Evolutionary conservation across 1,140 invertebrate genomes (phyloP).

Genomic region (Trichomalopsis sarcophagae): DNA sequence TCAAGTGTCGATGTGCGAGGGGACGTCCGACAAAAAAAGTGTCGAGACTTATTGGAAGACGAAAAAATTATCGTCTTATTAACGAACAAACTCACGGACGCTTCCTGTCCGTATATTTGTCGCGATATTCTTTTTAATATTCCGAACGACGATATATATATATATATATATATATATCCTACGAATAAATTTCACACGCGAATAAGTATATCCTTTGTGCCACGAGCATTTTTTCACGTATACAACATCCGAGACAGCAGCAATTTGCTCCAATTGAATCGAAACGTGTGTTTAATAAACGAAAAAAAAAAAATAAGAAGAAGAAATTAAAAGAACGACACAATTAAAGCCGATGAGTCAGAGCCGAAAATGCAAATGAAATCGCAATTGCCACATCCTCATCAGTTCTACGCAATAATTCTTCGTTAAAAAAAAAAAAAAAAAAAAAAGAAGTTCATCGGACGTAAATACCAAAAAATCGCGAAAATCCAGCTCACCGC

Average conservation of each 20-base stretch:
- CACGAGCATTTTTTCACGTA: not conserved
- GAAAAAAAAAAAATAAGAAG: not conserved
- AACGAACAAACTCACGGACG: not conserved
- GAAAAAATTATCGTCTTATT: not conserved
- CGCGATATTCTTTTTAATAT: not conserved
- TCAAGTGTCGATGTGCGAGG: not conserved
- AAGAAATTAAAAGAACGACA: slow-evolving; percentile 3
- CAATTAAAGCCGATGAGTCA: slow-evolving; percentile 35
- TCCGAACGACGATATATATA: too few relatives aligned
- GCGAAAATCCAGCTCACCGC: too few relatives aligned
- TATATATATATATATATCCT: too few relatives aligned
- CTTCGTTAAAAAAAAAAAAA: not conserved
- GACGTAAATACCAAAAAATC: too few relatives aligned
- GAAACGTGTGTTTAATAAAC: not conserved
- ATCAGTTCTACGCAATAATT: not conserved
- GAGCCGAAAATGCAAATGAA: slow-evolving; percentile 12
- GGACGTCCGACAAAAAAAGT: too few relatives aligned
- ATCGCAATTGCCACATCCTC: slow-evolving; percentile 8
- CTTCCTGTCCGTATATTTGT: not conserved
- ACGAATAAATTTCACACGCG: not conserved
- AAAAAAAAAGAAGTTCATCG: not conserved
- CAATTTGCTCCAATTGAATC: slow-evolving; percentile 22
- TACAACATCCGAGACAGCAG: not conserved
- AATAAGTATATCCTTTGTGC: not conserved
- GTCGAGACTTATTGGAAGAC: too few relatives aligned